These are phyloP conservation scores for Xanthorhoe designata DNA, from an alignment of 2,888 invertebrate genomes.

Conservation along the genomic window DNA sequence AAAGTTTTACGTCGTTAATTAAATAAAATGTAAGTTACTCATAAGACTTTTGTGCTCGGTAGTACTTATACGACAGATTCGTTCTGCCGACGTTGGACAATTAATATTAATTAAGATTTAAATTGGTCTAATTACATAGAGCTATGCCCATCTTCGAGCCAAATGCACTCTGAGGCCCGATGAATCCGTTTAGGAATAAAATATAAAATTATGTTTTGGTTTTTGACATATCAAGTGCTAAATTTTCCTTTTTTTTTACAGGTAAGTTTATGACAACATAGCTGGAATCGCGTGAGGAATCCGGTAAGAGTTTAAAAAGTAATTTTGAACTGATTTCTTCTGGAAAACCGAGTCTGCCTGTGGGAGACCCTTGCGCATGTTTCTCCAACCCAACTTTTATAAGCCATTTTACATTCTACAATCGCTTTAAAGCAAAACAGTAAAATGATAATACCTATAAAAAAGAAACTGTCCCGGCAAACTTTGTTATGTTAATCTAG, in stretches of 20 bases:
- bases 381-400: too few relatives aligned
- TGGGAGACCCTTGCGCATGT: too few relatives aligned
- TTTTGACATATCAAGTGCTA: background rate
- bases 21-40: constrained; percentile 56
- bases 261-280: constrained; percentile 17
- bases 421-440: too few relatives aligned
- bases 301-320: constrained; percentile 2
- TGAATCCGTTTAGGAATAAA: constrained; percentile 45
- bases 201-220: constrained; percentile 14
- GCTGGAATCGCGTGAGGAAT: background rate
- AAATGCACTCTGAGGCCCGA: constrained; percentile 65
- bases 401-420: too few relatives aligned
- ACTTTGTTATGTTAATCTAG: too few relatives aligned
- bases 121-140: constrained; percentile 85
- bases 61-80: constrained; percentile 82
- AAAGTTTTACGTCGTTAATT: constrained; percentile 50
- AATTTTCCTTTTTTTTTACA: background rate
- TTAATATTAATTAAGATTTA: constrained; percentile 86
- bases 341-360: too few relatives aligned
- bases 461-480: too few relatives aligned
- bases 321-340: background rate
- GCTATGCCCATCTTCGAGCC: constrained; percentile 71
- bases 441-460: too few relatives aligned
- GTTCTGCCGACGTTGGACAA: constrained; percentile 82
- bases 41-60: constrained; percentile 56